Percentiles rank a stretch among this genome's conserved stretches.
Conservation (phyloP, 2,797 vertebrate species). For the Fratercula arctica region DNA sequence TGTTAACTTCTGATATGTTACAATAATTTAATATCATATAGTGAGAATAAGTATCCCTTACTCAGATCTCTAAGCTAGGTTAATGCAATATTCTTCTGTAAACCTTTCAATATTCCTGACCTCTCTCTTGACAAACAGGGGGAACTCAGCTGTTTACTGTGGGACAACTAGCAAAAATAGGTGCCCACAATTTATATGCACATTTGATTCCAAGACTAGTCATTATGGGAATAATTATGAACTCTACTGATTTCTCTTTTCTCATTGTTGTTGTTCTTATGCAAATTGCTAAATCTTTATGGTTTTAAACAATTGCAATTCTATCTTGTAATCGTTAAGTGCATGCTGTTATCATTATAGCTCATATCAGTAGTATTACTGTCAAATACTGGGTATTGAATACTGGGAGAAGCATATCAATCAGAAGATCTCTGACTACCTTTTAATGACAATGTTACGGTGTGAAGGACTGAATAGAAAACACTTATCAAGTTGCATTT, state of each 20-base stretch:
- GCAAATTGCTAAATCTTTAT: not conserved
- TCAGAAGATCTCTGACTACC: not conserved
- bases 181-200: not conserved
- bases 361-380: not conserved
- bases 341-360: not conserved
- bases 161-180: not conserved
- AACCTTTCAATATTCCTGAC: not conserved
- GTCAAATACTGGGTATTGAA: not conserved
- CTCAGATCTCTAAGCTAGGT: not conserved
- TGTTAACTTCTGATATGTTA: not conserved
- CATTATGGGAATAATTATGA: not conserved
- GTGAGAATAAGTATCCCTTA: not conserved
- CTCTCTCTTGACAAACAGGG: not conserved
- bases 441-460: not conserved
- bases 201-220: not conserved
- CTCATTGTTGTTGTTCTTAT: not conserved
- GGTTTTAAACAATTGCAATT: not conserved
- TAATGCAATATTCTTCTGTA: not conserved
- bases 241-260: not conserved
- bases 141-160: not conserved
- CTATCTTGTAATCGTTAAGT: accelerated
- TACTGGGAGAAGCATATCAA: not conserved
- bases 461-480: not conserved
- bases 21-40: not conserved
- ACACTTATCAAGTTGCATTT: not conserved